Base-by-base conservation (phyloP, 2,113 vertebrate genomes). In the Pseudorhombus dupliciocellatus region DNA sequence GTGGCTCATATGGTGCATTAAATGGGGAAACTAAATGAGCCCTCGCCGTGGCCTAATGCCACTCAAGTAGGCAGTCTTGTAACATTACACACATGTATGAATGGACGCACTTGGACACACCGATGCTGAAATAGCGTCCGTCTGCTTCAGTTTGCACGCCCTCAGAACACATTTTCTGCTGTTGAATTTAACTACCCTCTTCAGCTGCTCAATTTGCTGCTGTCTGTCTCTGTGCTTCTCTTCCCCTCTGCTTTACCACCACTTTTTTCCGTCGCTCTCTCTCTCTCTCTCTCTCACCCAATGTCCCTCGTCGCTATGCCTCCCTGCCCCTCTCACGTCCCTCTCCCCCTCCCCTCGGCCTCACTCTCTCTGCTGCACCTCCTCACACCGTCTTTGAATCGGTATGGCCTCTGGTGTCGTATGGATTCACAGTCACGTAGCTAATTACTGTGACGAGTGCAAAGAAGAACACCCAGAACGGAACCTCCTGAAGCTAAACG, bases 121-220 rank as follows among this genome's bases (percentile, higher is more conserved):
- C 70, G 68, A 59, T 64, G 64, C 71, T 61, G 57, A 77, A 74
- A 79, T 52, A 62, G 78, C 66, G 57, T 31, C 68, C 59, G 48
- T 80, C 76, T 83, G 67, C 78, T 77, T 77, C 69, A 59, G 63
- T 70, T 64, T 62, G 56, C 75, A 72, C 66, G 58, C 21, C 67
- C 79, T 84, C 68, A 58, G 70, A 80, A 73, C 73, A 84, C 71
- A 84, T 88, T 84, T 84, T 70, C 64, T 59, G 73, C 70, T 76
- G 66, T 75, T 84, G 81, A 78, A 80, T 84, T 80, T 60, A 85
- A 89, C 84, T 34, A 85, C 59, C 81, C 81, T 82, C 85, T 87
- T 84, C 76, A 81, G 60, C 48, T 42, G 64, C 77, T 86, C 73
- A 20, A 69, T 85, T 80, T 79, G 66, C 70, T 46, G 46, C 78